Base-by-base conservation (phyloP, 2,888 invertebrate genomes). In the Pollenia griseotomentosa region DNA sequence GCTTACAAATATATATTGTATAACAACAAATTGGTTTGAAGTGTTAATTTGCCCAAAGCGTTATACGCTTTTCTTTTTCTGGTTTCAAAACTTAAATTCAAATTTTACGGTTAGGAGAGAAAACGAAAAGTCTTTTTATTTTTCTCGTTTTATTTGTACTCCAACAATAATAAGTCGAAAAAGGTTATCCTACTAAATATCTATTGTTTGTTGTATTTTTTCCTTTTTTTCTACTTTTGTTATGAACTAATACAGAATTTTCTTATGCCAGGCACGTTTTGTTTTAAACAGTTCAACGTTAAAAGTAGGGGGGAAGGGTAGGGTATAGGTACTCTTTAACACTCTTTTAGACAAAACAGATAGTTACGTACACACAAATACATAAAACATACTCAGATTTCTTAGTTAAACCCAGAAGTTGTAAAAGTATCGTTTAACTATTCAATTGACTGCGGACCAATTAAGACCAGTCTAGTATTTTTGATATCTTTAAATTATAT, bases 191-290 rank as follows among this genome's bases (percentile, higher is more conserved):
- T 33, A 63, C 53, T 40, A 19, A 46, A 65, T 71, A 48, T 78
- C 73, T 68, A 51, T 65, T 75, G 48, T 85, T 85, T 85, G 57
- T 51, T 42, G 11, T 6, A 33, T 33, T 6, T 70, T n/a, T 23
- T 23, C 23, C 23, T 23, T 23, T 51, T 74, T 48, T 65, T 63
- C 9, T 12, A 48, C 46, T 44, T 55, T 55, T 70, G 42, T 19
- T 57, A 57, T 44, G 42, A 53, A 59, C 61, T 59, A 78, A 85
- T 75, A 46, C 42, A 44, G 14, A 66, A 16, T 75, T 83, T 74
- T 71, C 74, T 73, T 78, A 88, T 84, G 82, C 88, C 40, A 48
- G 40, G 65, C 88, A 88, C 88, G 86, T 88, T 77, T 70, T 73
- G 80, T 74, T 81, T 75, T 81, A 51, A 80, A 84, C 74, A 83